These are phyloP conservation scores for Leptogaster cylindrica DNA, from an alignment of 2,888 invertebrate species.

Conservation along the genomic window DNA sequence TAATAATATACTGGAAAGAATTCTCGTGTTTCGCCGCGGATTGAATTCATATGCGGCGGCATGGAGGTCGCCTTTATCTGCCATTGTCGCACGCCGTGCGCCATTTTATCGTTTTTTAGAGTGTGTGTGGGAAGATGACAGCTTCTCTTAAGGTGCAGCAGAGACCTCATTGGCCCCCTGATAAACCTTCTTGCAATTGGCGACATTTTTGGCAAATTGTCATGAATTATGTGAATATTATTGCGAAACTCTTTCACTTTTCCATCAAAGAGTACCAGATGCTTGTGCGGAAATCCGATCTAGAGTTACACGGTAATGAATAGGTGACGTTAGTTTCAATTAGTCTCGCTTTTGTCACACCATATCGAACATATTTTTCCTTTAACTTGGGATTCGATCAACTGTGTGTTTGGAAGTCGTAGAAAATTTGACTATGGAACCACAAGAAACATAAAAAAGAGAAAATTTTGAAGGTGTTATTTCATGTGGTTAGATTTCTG, in stretches of 20 bases:
- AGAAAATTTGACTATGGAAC: too few relatives aligned
- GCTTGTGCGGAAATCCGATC: too few relatives aligned
- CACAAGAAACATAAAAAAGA: too few relatives aligned
- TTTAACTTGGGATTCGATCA: too few relatives aligned
- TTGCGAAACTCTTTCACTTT: slow-evolving; percentile 13
- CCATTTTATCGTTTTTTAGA: slow-evolving; percentile 8
- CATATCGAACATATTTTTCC: too few relatives aligned
- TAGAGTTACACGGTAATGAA: too few relatives aligned
- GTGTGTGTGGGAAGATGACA: background rate
- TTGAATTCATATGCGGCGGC: slow-evolving; percentile 33
- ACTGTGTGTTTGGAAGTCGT: too few relatives aligned
- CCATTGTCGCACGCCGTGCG: slow-evolving; percentile 15
- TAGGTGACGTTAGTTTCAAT: too few relatives aligned
- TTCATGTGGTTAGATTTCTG: too few relatives aligned
- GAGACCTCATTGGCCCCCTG: background rate
- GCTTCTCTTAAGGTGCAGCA: background rate
- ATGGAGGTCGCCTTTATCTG: slow-evolving; percentile 19
- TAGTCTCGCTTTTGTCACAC: too few relatives aligned
- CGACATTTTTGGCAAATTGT: slow-evolving; percentile 36
- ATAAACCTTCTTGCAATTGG: slow-evolving; percentile 21
- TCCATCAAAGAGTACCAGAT: too few relatives aligned
- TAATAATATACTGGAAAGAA: slow-evolving; percentile 12
- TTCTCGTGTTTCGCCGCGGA: background rate
- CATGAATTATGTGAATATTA: background rate
- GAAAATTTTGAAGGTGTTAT: too few relatives aligned